A percentile compares a stretch with the other conserved stretches of the same genome.
Conservation (phyloP, 2,797 vertebrate genomes). For the Buceros bicornis region DNA sequence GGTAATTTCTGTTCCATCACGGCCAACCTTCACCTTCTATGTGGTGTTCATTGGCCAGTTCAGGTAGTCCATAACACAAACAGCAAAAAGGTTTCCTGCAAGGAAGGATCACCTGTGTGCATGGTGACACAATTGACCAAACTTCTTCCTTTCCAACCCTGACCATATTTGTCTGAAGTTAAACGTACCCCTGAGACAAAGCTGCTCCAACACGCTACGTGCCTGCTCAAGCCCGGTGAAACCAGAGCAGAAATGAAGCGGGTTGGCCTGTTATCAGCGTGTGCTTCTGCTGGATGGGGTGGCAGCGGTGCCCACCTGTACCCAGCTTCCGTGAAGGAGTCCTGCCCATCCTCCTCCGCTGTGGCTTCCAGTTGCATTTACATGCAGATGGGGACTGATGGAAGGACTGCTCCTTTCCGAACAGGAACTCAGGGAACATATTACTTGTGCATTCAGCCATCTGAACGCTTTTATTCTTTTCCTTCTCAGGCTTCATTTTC, state of each 20-base stretch:
- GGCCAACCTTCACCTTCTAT: background rate
- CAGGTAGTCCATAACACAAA: background rate
- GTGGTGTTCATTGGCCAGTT: background rate
- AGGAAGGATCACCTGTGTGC: background rate
- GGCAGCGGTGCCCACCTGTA: background rate
- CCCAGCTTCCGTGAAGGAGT: slow-evolving; percentile 23
- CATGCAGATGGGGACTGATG: slow-evolving; percentile 57
- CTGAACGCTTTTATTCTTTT: slow-evolving; percentile 42
- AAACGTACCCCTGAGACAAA: background rate
- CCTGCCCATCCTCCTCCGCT: background rate
- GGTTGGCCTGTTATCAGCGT: background rate
- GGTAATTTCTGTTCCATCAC: background rate
- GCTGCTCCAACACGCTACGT: background rate
- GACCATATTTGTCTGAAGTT: background rate
- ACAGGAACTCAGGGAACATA: background rate
- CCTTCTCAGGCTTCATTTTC: slow-evolving; percentile 52
- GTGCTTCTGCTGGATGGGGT: background rate
- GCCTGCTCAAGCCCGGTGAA: background rate
- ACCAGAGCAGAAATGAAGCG: background rate
- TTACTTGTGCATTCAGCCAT: slow-evolving; percentile 3
- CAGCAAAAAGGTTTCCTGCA: background rate
- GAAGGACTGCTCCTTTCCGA: slow-evolving; percentile 4
- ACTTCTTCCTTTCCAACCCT: background rate
- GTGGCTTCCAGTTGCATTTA: slow-evolving; percentile 21
- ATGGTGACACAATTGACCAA: background rate